A percentile compares a stretch with the other conserved stretches of the same genome.
Conservation (phyloP, 2,888 invertebrate genomes). For the Toxonevra muliebris region DNA sequence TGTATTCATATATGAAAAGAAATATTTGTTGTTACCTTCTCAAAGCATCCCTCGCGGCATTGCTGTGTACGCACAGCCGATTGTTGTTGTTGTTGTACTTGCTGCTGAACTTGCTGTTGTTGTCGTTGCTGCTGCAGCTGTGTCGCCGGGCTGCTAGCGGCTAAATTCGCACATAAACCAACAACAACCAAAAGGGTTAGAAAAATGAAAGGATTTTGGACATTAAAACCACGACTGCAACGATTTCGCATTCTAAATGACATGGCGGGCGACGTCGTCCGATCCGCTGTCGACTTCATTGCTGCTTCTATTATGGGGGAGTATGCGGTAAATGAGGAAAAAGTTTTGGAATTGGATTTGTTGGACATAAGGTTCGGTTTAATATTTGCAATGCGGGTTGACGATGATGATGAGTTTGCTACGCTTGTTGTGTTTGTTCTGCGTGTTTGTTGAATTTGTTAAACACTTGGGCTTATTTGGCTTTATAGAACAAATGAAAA, state of each 20-base stretch:
- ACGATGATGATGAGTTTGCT: too few species aligned
- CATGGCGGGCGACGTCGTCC: background rate
- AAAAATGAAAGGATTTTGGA: slow-evolving; percentile 16
- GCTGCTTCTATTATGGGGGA: too few species aligned
- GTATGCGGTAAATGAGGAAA: too few species aligned
- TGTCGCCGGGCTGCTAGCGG: slow-evolving; percentile 38
- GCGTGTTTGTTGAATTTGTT: too few species aligned
- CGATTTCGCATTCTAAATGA: background rate
- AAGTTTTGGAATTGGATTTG: too few species aligned
- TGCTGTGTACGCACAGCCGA: slow-evolving; percentile 50
- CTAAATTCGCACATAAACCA: slow-evolving; percentile 38
- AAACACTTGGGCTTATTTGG: too few species aligned
- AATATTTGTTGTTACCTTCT: slow-evolving; percentile 47
- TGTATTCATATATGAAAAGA: slow-evolving; percentile 7
- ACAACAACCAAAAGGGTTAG: slow-evolving; percentile 40
- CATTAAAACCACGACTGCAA: background rate
- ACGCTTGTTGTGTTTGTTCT: too few species aligned
- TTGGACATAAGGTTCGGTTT: too few species aligned
- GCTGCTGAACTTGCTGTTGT: slow-evolving; percentile 26
- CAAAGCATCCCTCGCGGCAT: slow-evolving; percentile 56
- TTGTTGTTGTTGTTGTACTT: slow-evolving; percentile 24
- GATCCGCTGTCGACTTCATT: too few species aligned
- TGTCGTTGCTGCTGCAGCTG: slow-evolving; percentile 32
- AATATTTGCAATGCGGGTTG: too few species aligned
- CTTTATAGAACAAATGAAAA: too few species aligned